Evolutionary conservation across 2,113 vertebrate genomes (phyloP).

Genomic region (Macquaria ambigua): DNA sequence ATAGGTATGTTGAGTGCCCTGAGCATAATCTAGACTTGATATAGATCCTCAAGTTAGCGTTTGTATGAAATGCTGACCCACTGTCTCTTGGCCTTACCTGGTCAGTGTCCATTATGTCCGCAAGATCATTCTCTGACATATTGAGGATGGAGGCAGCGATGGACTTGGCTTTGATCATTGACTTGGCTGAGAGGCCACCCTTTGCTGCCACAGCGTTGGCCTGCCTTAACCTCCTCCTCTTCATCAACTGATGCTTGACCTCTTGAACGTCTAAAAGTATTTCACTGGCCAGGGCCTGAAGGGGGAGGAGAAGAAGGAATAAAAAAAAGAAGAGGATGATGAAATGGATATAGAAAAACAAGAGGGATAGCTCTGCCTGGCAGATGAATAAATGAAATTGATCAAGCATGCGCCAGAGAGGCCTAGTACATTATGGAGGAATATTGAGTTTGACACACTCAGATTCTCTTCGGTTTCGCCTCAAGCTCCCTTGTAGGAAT

Average conservation of each 20-base stretch:
- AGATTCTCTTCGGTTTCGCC: slow-evolving; percentile 80
- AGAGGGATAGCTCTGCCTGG: slow-evolving; percentile 77
- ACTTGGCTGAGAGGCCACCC: slow-evolving; percentile 83
- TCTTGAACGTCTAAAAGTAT: slow-evolving; percentile 86
- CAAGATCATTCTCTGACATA: slow-evolving; percentile 90
- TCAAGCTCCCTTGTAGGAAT: slow-evolving; percentile 77
- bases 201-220: slow-evolving; percentile 65
- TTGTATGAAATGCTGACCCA: slow-evolving; percentile 47
- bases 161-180: slow-evolving; percentile 89
- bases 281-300: slow-evolving; percentile 87
- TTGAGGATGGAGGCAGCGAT: slow-evolving; percentile 94
- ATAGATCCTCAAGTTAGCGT: slow-evolving; percentile 58
- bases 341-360: slow-evolving; percentile 80
- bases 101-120: slow-evolving; percentile 90
- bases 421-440: slow-evolving; percentile 82
- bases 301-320: slow-evolving; percentile 60
- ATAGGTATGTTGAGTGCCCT: slow-evolving; percentile 42
- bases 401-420: slow-evolving; percentile 81
- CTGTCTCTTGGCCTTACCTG: slow-evolving; percentile 84
- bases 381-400: slow-evolving; percentile 84
- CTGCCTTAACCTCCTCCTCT: slow-evolving; percentile 85
- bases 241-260: slow-evolving; percentile 87
- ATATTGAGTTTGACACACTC: slow-evolving; percentile 84
- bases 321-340: slow-evolving; percentile 74
- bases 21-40: slow-evolving; percentile 52